Evolutionary conservation across 2,888 invertebrate genomes (phyloP).

Genomic region (Odontocerum albicorne): DNA sequence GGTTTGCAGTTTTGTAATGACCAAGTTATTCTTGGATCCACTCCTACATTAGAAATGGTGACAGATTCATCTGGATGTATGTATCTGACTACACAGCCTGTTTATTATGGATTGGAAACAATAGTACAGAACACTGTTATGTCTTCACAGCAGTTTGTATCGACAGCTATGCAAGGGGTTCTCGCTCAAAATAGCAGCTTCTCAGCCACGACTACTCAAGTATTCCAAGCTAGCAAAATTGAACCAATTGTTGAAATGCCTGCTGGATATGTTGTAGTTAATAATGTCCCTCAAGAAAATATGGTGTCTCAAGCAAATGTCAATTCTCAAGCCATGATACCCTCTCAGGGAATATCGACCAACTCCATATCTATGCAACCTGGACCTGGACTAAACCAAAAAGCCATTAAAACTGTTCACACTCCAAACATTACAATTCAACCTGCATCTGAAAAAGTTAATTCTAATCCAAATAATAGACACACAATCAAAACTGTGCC

Average conservation of each 20-base stretch:
- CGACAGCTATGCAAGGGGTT: constrained; percentile 79
- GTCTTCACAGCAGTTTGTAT: constrained; percentile 86
- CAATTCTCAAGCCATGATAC: constrained; percentile 50
- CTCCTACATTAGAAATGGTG: constrained; percentile 66
- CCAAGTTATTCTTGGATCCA: constrained; percentile 63
- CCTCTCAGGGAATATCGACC: constrained; percentile 44
- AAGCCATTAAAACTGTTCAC: constrained; percentile 47
- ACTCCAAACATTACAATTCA: constrained; percentile 55
- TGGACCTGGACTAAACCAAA: constrained; percentile 48
- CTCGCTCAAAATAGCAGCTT: constrained; percentile 81
- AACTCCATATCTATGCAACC: constrained; percentile 36
- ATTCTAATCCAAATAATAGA: constrained; percentile 39
- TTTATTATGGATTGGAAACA: constrained; percentile 82
- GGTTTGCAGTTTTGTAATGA: constrained; percentile 55
- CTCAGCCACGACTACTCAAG: constrained; percentile 81
- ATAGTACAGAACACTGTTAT: constrained; percentile 87
- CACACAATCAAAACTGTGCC: constrained; percentile 52
- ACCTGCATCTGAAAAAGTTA: constrained; percentile 51
- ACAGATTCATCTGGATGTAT: constrained; percentile 61
- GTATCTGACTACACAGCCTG: constrained; percentile 69
- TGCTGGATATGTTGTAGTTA: constrained; percentile 70
- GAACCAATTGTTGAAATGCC: constrained; percentile 79
- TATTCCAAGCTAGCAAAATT: constrained; percentile 83
- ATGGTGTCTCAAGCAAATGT: constrained; percentile 40
- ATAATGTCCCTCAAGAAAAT: constrained; percentile 60